These are phyloP conservation scores for Noctua janthe DNA, from an alignment of 2,888 invertebrate genomes.

Conservation along the genomic window DNA sequence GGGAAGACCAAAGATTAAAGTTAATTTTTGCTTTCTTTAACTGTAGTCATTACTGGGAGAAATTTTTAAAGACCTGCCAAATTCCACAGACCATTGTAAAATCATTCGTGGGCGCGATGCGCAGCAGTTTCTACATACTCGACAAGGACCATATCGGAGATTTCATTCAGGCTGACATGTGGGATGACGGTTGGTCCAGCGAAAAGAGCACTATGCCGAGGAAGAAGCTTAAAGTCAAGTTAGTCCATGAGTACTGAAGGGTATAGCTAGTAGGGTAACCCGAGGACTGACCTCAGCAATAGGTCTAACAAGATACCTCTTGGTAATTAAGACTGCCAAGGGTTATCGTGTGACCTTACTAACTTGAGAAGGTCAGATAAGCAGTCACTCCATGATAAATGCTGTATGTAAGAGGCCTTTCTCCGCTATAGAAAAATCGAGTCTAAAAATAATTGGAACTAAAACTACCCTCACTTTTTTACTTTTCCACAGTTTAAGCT, in stretches of 20 bases:
- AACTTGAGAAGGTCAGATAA: neutral
- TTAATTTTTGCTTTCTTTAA: neutral
- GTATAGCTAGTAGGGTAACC: no score
- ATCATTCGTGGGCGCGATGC: constrained; percentile 89
- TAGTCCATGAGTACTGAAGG: no score
- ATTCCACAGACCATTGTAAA: constrained; percentile 89
- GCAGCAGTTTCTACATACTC: constrained; percentile 90
- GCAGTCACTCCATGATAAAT: neutral
- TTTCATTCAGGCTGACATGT: constrained; percentile 89
- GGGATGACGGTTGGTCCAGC: constrained; percentile 90
- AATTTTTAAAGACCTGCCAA: neutral
- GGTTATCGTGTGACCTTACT: neutral
- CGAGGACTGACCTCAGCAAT: neutral
- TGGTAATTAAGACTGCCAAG: neutral
- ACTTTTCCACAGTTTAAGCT: constrained; percentile 77
- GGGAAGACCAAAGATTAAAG: no score
- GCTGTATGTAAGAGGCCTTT: neutral
- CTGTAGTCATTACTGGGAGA: neutral
- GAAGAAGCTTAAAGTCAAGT: constrained; percentile 87
- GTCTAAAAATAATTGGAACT: neutral
- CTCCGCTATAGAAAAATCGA: neutral
- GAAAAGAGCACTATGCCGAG: constrained; percentile 85
- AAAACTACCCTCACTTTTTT: neutral
- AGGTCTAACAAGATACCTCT: neutral
- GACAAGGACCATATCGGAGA: constrained; percentile 83